Base-by-base conservation (phyloP, 64 coral and sea anemone species). In the Pocillopora damicornis region DNA sequence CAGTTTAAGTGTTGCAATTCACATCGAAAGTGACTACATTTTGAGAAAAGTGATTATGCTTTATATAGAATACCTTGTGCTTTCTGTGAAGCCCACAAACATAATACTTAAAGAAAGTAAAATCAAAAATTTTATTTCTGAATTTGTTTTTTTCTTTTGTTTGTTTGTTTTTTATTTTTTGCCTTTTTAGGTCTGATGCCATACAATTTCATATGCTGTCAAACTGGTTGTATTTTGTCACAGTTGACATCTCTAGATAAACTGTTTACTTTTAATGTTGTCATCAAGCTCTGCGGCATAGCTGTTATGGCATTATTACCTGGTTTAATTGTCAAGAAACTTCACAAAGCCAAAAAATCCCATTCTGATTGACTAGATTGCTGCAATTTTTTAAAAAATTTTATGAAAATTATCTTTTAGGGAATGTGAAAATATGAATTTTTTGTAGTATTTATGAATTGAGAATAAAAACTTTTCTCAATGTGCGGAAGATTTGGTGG, bases 161-260 rank as follows among this genome's bases (percentile, higher is more conserved):
- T 42, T 26, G 22, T 77, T 7, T 35, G 4, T 79, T 73, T 35
- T 61, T 42, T 72, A 12, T 68, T 34, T 84, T 89, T 56, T 60
- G 22, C 35, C 22, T 75, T 84, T 80, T 18, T 75, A 99, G 97
- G 97, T 90, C 90, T 99, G 25, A 79, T 99, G 83, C 97, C 97
- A 75, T 99, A 99, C 85, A 99, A 99, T 80, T 99, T 95, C 75
- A 76, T 99, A 59, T 99, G 97, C 85, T 94, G 93, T 90, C 97
- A 99, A 83, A 99, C 97, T 58, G 97, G 97, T 36, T 99, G 90
- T 57, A 87, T 99, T 57, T 45, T 99, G 4, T 92, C 93, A 12
- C 93, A 95, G 75, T 79, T 99, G 0, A 91, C 38, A 22, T 95
- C 97, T 42, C 56, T 99, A 58, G 88, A 94, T 78, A 90, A 99